Evolutionary conservation across 2,113 vertebrate genomes (phyloP).

Genomic region (Myotis lucifugus): DNA sequence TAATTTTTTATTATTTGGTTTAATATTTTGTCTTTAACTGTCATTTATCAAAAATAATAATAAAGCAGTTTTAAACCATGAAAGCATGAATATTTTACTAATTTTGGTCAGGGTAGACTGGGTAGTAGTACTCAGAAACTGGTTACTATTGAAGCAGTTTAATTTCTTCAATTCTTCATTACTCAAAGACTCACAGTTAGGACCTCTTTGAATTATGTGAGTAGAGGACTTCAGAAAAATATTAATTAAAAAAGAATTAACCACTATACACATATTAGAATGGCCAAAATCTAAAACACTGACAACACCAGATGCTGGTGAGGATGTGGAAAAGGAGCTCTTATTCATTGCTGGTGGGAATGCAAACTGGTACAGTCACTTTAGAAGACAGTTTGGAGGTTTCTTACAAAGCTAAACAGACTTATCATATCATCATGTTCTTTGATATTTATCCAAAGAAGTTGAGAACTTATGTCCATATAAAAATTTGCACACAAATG

Average conservation of each 20-base stretch:
- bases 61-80: not conserved
- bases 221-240: not conserved
- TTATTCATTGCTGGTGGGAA: not conserved
- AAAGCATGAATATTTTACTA: not conserved
- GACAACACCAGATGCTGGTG: not conserved
- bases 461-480: not conserved
- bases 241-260: not conserved
- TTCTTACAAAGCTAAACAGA: not conserved
- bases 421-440: not conserved
- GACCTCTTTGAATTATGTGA: not conserved
- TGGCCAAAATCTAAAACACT: not conserved
- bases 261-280: not conserved
- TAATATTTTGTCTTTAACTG: slow-evolving; percentile 24
- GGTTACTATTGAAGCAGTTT: not conserved
- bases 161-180: not conserved
- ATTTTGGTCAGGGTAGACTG: not conserved
- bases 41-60: not conserved
- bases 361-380: not conserved
- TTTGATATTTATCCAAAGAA: not conserved
- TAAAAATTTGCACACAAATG: not conserved
- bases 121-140: not conserved
- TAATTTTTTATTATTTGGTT: not conserved
- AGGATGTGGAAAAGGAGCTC: not conserved
- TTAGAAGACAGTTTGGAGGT: not conserved
- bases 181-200: not conserved